A percentile compares a stretch with the other conserved stretches of the same genome.
These are phyloP conservation scores for Onychorhynchus coronatus DNA, from an alignment of 2,113 vertebrate species.

Conservation along the genomic window DNA sequence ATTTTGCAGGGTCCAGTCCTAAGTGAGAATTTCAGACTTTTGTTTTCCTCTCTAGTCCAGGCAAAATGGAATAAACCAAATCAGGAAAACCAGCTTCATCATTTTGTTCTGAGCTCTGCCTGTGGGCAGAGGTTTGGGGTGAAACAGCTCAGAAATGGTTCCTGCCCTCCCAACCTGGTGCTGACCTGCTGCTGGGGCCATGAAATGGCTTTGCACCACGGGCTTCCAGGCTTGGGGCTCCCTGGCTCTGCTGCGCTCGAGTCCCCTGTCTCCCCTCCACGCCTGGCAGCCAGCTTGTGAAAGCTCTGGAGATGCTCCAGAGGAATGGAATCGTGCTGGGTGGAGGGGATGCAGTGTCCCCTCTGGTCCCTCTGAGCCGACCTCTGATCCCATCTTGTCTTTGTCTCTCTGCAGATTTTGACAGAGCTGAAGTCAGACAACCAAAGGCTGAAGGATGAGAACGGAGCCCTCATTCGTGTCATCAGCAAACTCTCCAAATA, in stretches of 20 bases:
- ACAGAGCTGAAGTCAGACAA: constrained; percentile 97
- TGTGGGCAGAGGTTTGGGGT: not conserved
- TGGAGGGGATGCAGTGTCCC: not conserved
- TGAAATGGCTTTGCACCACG: not conserved
- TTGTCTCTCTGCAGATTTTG: constrained; percentile 80
- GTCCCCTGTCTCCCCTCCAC: not conserved
- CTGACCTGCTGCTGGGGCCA: not conserved
- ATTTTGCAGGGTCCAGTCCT: not conserved
- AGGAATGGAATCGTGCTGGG: not conserved
- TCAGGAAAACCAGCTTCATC: not conserved
- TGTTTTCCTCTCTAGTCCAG: not conserved
- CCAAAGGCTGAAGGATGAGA: constrained; percentile 97
- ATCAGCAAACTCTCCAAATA: constrained; percentile 99
- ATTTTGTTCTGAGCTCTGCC: not conserved
- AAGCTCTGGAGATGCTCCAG: not conserved
- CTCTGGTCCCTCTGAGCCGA: not conserved
- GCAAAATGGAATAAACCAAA: not conserved
- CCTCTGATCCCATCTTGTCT: not conserved
- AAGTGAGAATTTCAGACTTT: not conserved
- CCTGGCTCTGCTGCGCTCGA: not conserved
- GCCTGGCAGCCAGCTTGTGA: not conserved
- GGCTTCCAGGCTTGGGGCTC: not conserved
- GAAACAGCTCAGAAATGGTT: not conserved
- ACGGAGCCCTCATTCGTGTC: constrained; percentile 95
- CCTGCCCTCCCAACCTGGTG: not conserved